Evolutionary conservation across 2,113 vertebrate genomes (phyloP), one percentile per base, ranked within the genome.

Genomic region (Aldabrachelys gigantea): DNA sequence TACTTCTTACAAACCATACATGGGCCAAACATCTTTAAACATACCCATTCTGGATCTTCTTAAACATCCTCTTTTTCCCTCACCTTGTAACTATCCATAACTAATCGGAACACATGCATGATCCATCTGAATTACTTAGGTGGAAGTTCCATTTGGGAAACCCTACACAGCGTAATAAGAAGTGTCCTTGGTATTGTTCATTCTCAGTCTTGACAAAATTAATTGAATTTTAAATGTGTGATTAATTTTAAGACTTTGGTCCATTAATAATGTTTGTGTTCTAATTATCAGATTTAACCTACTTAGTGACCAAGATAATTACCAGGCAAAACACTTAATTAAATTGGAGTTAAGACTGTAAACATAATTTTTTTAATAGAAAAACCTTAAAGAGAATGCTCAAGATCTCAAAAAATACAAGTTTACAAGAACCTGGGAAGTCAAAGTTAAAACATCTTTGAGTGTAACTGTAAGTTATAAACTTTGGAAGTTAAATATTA

Each of bases 241-340:
- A 96, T 95, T 94, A 91, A 93, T 91, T 95, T 94, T 93, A 93
- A 95, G 88, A 91, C 53, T 95, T 59, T 59, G 72, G 65, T 35
- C 91, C 91, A 96, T 90, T 80, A 93, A 92, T 89, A 82, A 93
- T 87, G 38, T 75, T 94, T 96, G 79, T 95, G 47, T 92, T 91
- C 86, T 89, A 86, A 92, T 62, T 29, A 96, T 92, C 57, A 62
- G 72, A 85, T 84, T 85, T 95, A 97, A 92, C 31, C 89, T 90
- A 87, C 95, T 96, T 93, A 96, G 75, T 69, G 89, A 86, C 85
- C 89, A 95, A 56, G 31, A 87, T 95, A 93, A 91, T 85, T 95
- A 72, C 80, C 41, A 89, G 88, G 44, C 38, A 96, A 92, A 95
- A 29, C 21, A 86, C 59, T 80, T 94, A 88, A 92, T 93, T 85